These are phyloP conservation scores for Nephrotoma guestfalica DNA, from an alignment of 2,888 invertebrate genomes.

Conservation along the genomic window DNA sequence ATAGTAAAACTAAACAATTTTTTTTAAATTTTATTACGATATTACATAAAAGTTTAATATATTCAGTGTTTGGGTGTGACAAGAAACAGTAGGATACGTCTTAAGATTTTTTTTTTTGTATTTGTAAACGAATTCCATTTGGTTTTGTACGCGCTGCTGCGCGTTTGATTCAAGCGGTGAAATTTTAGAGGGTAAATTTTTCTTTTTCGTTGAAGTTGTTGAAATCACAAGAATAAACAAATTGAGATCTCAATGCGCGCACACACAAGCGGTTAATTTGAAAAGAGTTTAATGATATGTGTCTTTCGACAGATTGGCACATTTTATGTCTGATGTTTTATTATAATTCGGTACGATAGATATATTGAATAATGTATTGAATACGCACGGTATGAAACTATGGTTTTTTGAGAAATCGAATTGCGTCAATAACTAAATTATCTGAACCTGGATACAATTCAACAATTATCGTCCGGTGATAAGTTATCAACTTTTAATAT, in stretches of 20 bases:
- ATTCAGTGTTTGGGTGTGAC: not conserved
- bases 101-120: not conserved
- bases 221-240: not conserved
- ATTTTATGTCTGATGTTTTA: not conserved
- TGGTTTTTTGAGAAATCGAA: too few species aligned
- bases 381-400: too few species aligned
- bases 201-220: not conserved
- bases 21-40: not conserved
- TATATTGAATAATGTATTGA: too few species aligned
- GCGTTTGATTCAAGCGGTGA: not conserved
- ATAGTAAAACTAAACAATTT: not conserved
- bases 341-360: not conserved
- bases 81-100: not conserved
- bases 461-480: too few species aligned
- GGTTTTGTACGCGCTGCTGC: not conserved
- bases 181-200: not conserved
- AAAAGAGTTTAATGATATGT: not conserved
- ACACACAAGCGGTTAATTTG: not conserved
- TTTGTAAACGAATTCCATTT: not conserved
- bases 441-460: too few species aligned
- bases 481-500: too few species aligned
- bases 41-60: not conserved
- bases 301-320: not conserved
- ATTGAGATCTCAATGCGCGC: not conserved
- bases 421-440: too few species aligned